phyloP scores from a whole-genome alignment of 2,113 vertebrate species.

The Candoia aspera region DNA sequence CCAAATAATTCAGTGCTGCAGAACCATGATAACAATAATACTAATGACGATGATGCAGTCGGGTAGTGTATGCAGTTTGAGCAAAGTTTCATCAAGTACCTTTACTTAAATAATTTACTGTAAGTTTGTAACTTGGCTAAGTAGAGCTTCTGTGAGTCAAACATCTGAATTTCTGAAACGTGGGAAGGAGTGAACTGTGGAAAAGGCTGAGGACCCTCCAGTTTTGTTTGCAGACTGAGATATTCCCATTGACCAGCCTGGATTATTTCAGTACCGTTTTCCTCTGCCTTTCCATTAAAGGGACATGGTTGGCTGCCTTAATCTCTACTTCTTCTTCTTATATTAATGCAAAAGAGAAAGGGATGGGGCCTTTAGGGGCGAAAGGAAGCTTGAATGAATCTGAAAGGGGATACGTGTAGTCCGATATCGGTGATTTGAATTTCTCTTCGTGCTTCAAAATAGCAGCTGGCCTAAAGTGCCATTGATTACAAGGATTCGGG shows the following conservation, averaged over 20 bases:
- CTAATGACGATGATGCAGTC: background rate
- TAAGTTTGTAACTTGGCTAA: background rate
- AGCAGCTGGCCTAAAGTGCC: background rate
- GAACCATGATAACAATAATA: background rate
- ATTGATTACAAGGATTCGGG: background rate
- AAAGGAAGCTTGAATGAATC: background rate
- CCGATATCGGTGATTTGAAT: background rate
- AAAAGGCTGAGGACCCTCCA: background rate
- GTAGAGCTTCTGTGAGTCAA: background rate
- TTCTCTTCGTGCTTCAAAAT: background rate
- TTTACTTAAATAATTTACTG: background rate
- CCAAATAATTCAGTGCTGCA: background rate
- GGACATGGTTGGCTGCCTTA: too few species aligned
- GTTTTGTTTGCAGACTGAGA: background rate
- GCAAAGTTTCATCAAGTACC: background rate
- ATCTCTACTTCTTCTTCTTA: background rate
- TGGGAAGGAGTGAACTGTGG: too few species aligned
- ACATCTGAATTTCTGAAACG: background rate
- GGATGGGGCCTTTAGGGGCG: too few species aligned
- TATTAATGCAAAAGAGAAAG: background rate
- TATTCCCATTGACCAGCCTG: too few species aligned
- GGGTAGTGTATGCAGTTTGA: background rate
- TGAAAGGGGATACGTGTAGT: background rate
- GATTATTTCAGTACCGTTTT: background rate
- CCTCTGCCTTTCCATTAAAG: background rate